phyloP scores from a whole-genome alignment of 2,113 vertebrate species.

The Trochalopteron elliotii region DNA sequence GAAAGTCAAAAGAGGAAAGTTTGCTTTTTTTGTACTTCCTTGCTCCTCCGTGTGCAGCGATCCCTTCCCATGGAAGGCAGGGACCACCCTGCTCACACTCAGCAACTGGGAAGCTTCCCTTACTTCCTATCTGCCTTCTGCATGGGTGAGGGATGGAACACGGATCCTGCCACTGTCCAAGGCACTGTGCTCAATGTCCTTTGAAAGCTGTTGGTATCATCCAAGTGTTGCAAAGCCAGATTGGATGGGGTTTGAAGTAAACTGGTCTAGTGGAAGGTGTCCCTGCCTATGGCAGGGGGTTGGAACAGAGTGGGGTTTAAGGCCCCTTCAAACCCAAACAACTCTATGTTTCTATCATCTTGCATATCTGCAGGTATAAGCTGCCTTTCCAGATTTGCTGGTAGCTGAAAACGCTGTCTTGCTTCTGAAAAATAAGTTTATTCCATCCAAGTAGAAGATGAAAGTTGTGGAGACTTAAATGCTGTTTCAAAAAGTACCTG shows the following conservation, averaged over 20 bases:
- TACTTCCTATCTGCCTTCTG: background rate
- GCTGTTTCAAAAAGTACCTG: background rate
- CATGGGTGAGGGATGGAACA: rapidly evolving
- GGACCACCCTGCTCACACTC: rapidly evolving
- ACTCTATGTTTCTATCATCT: background rate
- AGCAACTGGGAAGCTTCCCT: rapidly evolving
- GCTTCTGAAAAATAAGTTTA: background rate
- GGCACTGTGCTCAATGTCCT: rapidly evolving
- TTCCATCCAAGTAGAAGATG: background rate
- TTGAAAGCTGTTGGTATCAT: background rate
- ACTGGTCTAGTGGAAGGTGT: background rate
- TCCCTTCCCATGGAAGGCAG: rapidly evolving
- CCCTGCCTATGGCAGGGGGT: background rate
- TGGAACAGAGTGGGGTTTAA: background rate
- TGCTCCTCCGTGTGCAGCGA: rapidly evolving
- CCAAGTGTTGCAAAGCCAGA: too few relatives aligned
- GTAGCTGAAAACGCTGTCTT: background rate
- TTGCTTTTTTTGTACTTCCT: background rate
- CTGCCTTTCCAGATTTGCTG: background rate
- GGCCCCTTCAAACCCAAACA: background rate
- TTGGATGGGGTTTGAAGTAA: background rate
- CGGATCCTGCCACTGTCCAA: background rate
- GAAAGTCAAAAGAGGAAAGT: background rate
- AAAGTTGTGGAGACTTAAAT: background rate
- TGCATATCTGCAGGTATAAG: background rate